Percentiles rank a stretch among this genome's conserved stretches.
Evolutionary conservation across 2,113 vertebrate genomes (phyloP).

Genomic region (Leptodactylus fuscus): DNA sequence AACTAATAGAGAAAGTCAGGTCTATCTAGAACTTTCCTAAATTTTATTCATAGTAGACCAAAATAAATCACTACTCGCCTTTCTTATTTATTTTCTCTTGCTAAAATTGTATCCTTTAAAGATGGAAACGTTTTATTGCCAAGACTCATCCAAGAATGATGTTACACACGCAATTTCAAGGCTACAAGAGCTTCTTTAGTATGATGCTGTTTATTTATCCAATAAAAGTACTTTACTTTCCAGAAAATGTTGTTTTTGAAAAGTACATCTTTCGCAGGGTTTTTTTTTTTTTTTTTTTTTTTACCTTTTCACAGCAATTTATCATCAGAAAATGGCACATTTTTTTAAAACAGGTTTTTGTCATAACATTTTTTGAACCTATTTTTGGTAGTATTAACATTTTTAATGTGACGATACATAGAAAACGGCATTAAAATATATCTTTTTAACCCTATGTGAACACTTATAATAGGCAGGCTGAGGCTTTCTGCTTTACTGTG

Average conservation of each 20-base stretch:
- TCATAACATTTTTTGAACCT: background rate
- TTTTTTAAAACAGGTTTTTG: background rate
- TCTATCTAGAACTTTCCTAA: slow-evolving; percentile 5
- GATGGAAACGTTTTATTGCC: slow-evolving; percentile 24
- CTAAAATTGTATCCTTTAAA: slow-evolving; percentile 46
- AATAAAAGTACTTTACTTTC: slow-evolving; percentile 32
- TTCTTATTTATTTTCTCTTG: slow-evolving; percentile 27
- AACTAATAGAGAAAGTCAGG: slow-evolving; percentile 19
- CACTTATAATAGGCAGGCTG: too few relatives aligned
- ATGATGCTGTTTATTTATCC: slow-evolving; percentile 37
- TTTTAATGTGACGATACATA: background rate
- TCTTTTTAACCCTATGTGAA: background rate
- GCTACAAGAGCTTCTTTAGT: background rate
- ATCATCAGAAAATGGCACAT: background rate
- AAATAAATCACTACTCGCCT: slow-evolving; percentile 22
- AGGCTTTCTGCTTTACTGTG: background rate
- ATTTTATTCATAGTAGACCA: slow-evolving; percentile 29
- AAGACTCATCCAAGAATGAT: background rate
- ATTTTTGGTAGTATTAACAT: background rate
- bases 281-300: background rate
- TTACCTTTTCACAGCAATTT: background rate
- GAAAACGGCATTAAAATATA: background rate
- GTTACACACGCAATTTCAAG: slow-evolving; percentile 36
- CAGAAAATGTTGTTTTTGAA: background rate
- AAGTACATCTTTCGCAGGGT: too few relatives aligned